Evolutionary conservation across 1,140 invertebrate genomes (phyloP).

Genomic region (Nebria ingens): DNA sequence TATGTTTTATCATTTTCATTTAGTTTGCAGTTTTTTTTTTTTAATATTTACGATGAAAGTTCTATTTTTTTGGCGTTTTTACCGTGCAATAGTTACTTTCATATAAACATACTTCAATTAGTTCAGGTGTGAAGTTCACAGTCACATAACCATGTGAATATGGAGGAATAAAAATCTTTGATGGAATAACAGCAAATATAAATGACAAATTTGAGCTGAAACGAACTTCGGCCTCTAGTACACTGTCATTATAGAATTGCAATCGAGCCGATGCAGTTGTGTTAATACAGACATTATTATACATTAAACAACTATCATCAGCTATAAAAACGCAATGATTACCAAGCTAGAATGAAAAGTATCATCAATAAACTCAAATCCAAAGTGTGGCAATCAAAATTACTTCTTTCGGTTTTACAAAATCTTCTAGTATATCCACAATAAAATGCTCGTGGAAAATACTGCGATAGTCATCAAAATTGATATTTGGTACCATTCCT

Average conservation of each 20-base stretch:
- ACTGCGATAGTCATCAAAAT: slow-evolving; percentile 20
- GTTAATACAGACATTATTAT: slow-evolving; percentile 23
- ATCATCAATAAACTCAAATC: not conserved
- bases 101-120: slow-evolving; percentile 21
- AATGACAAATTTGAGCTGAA: slow-evolving; percentile 13
- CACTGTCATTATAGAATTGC: slow-evolving; percentile 22
- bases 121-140: slow-evolving; percentile 23
- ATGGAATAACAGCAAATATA: slow-evolving; percentile 21
- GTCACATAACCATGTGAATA: slow-evolving; percentile 15
- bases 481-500: slow-evolving; percentile 21
- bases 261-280: slow-evolving; percentile 15
- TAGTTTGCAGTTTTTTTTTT: no score
- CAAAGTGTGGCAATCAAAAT: not conserved
- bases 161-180: slow-evolving; percentile 18
- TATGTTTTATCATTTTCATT: no score
- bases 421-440: slow-evolving; percentile 20
- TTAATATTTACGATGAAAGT: no score
- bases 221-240: slow-evolving; percentile 18
- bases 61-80: no score
- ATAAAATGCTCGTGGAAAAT: slow-evolving; percentile 26
- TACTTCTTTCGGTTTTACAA: slow-evolving; percentile 20
- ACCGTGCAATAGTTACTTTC: no score
- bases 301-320: slow-evolving; percentile 16
- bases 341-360: slow-evolving; percentile 15
- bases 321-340: slow-evolving; percentile 15